These are phyloP conservation scores for Poeciliopsis presidionis DNA, from an alignment of 2,797 vertebrate genomes.

Conservation along the genomic window DNA sequence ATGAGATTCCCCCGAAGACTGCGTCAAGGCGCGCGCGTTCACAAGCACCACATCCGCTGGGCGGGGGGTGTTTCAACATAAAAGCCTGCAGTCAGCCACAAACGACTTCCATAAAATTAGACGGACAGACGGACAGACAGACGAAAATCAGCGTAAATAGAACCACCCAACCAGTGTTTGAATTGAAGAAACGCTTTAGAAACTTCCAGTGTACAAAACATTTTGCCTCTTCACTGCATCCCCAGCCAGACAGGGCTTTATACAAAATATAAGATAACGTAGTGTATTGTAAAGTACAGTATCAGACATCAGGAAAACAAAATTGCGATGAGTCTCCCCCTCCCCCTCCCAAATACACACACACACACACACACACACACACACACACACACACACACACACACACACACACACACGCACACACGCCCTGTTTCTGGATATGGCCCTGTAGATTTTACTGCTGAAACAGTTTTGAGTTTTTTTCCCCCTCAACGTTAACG, in stretches of 20 bases:
- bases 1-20: neutral
- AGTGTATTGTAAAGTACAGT: neutral
- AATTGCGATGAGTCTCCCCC: too few relatives aligned
- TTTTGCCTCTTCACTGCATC: too few relatives aligned
- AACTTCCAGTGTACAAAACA: too few relatives aligned
- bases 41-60: neutral
- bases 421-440: neutral
- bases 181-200: too few relatives aligned
- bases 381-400: too few relatives aligned
- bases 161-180: too few relatives aligned
- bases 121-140: neutral
- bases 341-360: too few relatives aligned
- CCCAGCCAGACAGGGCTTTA: too few relatives aligned
- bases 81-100: neutral
- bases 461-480: neutral
- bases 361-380: too few relatives aligned
- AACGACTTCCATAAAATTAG: neutral
- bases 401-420: too few relatives aligned
- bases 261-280: neutral
- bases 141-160: too few relatives aligned
- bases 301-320: neutral
- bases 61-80: slow-evolving; percentile 8
- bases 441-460: neutral
- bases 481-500: neutral
- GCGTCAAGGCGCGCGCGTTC: neutral